Conservation (phyloP, 2,113 vertebrate genomes). For the Myiozetetes cayanensis region DNA sequence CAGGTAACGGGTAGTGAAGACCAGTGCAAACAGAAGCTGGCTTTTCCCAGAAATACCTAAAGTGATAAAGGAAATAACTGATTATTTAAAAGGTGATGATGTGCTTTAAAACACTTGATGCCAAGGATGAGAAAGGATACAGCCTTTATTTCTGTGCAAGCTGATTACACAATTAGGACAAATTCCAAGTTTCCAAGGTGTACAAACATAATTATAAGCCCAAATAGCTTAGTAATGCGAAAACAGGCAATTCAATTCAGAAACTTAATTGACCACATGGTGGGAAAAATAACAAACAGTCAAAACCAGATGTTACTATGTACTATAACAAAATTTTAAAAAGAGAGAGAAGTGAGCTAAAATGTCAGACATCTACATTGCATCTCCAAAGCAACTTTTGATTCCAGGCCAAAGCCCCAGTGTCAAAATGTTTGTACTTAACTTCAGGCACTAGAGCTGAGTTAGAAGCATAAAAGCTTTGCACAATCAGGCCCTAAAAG, state of each 20-base stretch:
- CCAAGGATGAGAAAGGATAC: background rate
- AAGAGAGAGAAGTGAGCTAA: background rate
- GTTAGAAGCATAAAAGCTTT: background rate
- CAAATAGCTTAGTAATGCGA: background rate
- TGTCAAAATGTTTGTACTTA: background rate
- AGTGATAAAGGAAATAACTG: slow-evolving; percentile 51
- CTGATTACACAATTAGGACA: background rate
- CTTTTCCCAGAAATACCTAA: slow-evolving; percentile 98
- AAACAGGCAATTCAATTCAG: background rate
- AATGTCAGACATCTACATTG: background rate
- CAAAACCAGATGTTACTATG: background rate
- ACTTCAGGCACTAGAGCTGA: background rate
- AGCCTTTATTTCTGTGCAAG: background rate
- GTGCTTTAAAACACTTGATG: background rate
- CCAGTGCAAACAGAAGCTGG: slow-evolving; percentile 95
- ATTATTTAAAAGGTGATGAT: slow-evolving; percentile 22
- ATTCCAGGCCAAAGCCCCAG: background rate
- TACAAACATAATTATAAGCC: background rate
- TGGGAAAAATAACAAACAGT: background rate
- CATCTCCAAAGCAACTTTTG: background rate
- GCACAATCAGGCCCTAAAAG: background rate
- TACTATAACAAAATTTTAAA: background rate
- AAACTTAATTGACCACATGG: background rate
- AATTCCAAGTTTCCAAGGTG: background rate
- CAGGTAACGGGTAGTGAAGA: slow-evolving; percentile 98